A percentile compares a stretch with the other conserved stretches of the same genome.
Evolutionary conservation across 2,113 vertebrate species (phyloP).

Genomic region (Albula goreensis): DNA sequence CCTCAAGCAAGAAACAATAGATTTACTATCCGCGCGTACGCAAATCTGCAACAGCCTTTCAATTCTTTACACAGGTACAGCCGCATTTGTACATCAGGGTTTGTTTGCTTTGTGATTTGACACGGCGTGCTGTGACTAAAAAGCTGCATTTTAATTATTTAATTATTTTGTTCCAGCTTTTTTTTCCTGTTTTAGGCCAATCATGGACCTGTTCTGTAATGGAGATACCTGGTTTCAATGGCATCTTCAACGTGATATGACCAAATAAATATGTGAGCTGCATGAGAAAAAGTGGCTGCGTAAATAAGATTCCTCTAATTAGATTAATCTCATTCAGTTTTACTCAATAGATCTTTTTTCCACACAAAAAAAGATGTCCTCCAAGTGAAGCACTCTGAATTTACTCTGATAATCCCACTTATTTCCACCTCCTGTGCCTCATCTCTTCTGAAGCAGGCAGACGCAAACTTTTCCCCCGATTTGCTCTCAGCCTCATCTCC

Average conservation of each 20-base stretch:
- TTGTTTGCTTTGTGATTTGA: neutral
- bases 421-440: neutral
- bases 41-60: neutral
- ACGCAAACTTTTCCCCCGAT: neutral
- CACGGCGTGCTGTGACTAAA: too few relatives aligned
- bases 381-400: neutral
- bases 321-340: neutral
- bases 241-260: too few relatives aligned
- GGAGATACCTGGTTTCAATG: too few relatives aligned
- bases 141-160: too few relatives aligned
- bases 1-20: neutral
- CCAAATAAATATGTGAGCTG: too few relatives aligned
- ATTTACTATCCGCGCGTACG: neutral
- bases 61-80: neutral
- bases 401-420: neutral
- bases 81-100: neutral
- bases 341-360: neutral
- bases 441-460: neutral
- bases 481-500: neutral
- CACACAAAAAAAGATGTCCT: neutral
- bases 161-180: too few relatives aligned
- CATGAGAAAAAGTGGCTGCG: too few relatives aligned
- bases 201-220: neutral
- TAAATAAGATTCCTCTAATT: too few relatives aligned
- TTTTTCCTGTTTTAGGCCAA: neutral